A percentile compares a stretch with the other conserved stretches of the same genome.
phyloP scores from a whole-genome alignment of 2,888 invertebrate species.

The Baccha elongata region DNA sequence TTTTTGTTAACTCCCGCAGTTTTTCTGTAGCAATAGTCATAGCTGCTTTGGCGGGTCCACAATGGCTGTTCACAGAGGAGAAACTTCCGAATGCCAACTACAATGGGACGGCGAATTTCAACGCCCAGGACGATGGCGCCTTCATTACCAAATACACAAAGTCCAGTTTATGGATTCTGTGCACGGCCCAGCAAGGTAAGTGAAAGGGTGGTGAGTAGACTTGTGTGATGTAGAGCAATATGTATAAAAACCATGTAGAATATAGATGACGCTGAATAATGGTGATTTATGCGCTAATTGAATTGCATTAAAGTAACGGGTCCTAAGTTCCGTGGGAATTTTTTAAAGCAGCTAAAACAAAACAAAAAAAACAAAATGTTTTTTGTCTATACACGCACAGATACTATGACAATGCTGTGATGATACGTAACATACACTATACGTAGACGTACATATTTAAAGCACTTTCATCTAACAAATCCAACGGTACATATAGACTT shows the following conservation, averaged over 20 bases:
- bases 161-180: constrained; percentile 82
- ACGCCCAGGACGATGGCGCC: constrained; percentile 81
- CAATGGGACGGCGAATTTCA: constrained; percentile 86
- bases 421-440: no score
- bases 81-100: constrained; percentile 90
- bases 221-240: not conserved
- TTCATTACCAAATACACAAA: constrained; percentile 82
- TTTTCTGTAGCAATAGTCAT: constrained; percentile 82
- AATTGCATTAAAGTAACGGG: constrained; percentile 60
- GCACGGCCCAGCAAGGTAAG: constrained; percentile 81
- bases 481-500: not conserved
- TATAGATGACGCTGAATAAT: constrained; percentile 66
- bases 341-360: not conserved
- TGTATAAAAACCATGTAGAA: constrained; percentile 3
- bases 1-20: constrained; percentile 74
- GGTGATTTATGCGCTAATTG: constrained; percentile 71
- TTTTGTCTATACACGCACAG: constrained; percentile 6
- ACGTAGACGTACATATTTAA: not conserved
- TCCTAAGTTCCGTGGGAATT: constrained; percentile 8
- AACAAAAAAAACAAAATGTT: not conserved
- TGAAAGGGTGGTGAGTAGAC: not conserved
- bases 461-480: constrained; percentile 19
- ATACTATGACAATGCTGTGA: not conserved
- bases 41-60: constrained; percentile 83
- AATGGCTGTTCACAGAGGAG: constrained; percentile 94